Evolutionary conservation across 2,797 vertebrate genomes (phyloP).

Genomic region (Furcifer pardalis): DNA sequence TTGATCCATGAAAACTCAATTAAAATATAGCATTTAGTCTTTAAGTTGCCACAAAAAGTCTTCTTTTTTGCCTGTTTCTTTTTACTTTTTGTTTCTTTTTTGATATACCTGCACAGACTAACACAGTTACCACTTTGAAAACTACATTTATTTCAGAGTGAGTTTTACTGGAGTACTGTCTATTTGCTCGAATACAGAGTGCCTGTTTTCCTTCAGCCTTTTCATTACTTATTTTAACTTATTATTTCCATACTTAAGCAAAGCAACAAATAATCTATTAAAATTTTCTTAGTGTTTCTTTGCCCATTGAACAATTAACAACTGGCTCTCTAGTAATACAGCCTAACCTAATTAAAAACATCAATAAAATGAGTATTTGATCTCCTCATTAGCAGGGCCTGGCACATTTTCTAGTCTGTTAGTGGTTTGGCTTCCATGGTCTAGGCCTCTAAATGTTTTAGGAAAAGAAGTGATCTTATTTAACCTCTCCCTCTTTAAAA

Average conservation of each 20-base stretch:
- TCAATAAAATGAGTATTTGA: not conserved
- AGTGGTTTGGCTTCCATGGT: not conserved
- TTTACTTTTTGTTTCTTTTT: no score
- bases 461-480: not conserved
- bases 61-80: no score
- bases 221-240: not conserved
- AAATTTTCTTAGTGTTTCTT: not conserved
- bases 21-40: no score
- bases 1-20: no score
- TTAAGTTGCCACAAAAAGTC: no score
- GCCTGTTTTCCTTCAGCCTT: not conserved
- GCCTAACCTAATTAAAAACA: constrained; percentile 4
- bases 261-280: not conserved
- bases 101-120: no score
- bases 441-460: not conserved
- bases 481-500: not conserved
- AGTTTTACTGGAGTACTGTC: no score
- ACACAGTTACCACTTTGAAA: no score
- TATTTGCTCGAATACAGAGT: no score
- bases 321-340: not conserved
- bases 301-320: not conserved
- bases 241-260: not conserved
- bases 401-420: not conserved
- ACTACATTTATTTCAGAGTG: no score
- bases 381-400: not conserved